These are phyloP conservation scores for Oryzias javanicus DNA, from an alignment of 2,113 vertebrate species.

Conservation along the genomic window DNA sequence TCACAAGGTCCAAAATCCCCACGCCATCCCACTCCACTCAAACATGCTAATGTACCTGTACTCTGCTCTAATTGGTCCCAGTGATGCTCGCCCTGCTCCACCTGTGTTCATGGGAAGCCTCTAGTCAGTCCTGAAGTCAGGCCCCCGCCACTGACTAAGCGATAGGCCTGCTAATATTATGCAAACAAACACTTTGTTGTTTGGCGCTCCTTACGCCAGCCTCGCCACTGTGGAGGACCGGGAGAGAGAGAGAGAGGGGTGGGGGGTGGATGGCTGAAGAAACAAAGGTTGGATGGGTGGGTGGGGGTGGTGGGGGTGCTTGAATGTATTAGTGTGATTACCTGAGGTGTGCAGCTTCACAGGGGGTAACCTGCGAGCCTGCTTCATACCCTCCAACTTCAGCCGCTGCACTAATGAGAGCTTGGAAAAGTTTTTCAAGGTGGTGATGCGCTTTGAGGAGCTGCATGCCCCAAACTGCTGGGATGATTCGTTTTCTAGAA, in stretches of 20 bases:
- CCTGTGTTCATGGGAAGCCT: slow-evolving; percentile 72
- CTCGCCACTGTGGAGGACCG: slow-evolving; percentile 57
- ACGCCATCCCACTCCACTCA: slow-evolving; percentile 60
- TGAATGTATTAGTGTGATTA: slow-evolving; percentile 76
- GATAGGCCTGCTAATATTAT: slow-evolving; percentile 66
- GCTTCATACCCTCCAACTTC: slow-evolving; percentile 60
- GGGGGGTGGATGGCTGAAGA: slow-evolving; percentile 35
- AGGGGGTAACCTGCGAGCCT: slow-evolving; percentile 60
- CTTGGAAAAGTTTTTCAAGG: slow-evolving; percentile 69
- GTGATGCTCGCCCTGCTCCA: slow-evolving; percentile 71
- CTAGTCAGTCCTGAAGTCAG: slow-evolving; percentile 68
- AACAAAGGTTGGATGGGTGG: slow-evolving; percentile 22
- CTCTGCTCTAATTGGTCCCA: slow-evolving; percentile 78
- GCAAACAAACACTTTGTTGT: slow-evolving; percentile 80
- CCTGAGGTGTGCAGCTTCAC: slow-evolving; percentile 71
- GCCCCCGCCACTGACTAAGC: slow-evolving; percentile 56
- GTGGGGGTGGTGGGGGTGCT: slow-evolving; percentile 22
- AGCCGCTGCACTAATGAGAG: slow-evolving; percentile 65
- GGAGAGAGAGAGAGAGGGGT: slow-evolving; percentile 38
- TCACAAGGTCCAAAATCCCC: slow-evolving; percentile 40
- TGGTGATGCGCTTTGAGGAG: slow-evolving; percentile 70
- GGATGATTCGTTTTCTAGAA: slow-evolving; percentile 47
- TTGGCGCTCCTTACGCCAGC: slow-evolving; percentile 56
- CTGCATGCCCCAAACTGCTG: slow-evolving; percentile 37
- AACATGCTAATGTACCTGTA: slow-evolving; percentile 78